These are phyloP conservation scores for Diabrotica balteata DNA, from an alignment of 2,888 invertebrate species.

Conservation along the genomic window DNA sequence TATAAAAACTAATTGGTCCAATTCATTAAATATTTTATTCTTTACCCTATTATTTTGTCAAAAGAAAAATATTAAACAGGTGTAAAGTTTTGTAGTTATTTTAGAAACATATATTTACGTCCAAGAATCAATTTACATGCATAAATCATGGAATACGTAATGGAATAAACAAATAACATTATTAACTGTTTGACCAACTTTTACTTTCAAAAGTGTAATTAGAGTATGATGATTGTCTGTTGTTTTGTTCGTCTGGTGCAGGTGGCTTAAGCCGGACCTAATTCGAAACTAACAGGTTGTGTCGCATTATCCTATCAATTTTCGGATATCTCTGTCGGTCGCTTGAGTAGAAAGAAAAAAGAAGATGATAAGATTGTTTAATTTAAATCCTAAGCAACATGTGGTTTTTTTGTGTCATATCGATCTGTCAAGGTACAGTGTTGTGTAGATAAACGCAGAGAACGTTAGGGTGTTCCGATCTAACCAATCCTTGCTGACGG, in stretches of 20 bases:
- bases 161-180: no score
- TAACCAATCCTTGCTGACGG: slow-evolving; percentile 26
- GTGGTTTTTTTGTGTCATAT: slow-evolving; percentile 50
- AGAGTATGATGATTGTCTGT: no score
- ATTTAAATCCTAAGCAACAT: slow-evolving; percentile 50
- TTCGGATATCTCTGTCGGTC: slow-evolving; percentile 19
- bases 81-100: no score
- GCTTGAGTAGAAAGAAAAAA: slow-evolving; percentile 23
- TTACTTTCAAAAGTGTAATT: no score
- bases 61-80: no score
- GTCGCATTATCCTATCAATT: slow-evolving; percentile 32
- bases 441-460: slow-evolving; percentile 27
- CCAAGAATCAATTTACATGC: no score
- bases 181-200: no score
- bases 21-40: no score
- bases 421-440: slow-evolving; percentile 46
- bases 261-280: slow-evolving; percentile 6
- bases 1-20: no score
- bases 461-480: slow-evolving; percentile 31
- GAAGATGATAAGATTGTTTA: slow-evolving; percentile 30
- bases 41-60: no score
- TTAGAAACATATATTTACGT: no score
- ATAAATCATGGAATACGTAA: no score
- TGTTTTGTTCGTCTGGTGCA: background rate
- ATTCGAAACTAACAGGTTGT: slow-evolving; percentile 33